Evolutionary conservation across 1,140 invertebrate genomes (phyloP).

Genomic region (Luehdorfia chinensis): DNA sequence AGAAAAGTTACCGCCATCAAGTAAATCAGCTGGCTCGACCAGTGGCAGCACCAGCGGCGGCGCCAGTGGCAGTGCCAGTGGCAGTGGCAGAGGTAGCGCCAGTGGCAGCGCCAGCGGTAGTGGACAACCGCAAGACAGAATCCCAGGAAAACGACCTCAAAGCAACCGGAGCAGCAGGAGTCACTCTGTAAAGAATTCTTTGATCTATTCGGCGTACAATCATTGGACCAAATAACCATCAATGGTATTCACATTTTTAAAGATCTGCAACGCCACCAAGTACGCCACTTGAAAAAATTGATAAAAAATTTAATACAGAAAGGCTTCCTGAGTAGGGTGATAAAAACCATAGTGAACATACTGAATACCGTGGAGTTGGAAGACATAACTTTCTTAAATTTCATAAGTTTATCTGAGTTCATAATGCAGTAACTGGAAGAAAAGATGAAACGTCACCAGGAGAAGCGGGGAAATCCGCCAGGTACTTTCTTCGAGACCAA

Average conservation of each 20-base stretch:
- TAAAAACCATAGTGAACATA: background rate
- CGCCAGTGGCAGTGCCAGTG: background rate
- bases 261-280: background rate
- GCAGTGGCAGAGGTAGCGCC: background rate
- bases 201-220: background rate
- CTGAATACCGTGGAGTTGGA: background rate
- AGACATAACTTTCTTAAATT: background rate
- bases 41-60: too few species aligned
- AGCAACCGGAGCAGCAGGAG: background rate
- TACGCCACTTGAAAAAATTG: background rate
- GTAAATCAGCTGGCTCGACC: background rate
- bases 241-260: background rate
- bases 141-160: background rate
- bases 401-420: background rate
- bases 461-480: background rate
- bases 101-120: background rate
- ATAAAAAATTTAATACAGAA: background rate
- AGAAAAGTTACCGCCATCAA: too few species aligned
- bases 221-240: background rate
- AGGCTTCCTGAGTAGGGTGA: background rate
- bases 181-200: background rate
- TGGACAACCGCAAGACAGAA: background rate
- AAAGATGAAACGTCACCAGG: background rate
- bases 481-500: background rate
- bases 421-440: background rate